Evolutionary conservation across 2,888 invertebrate species (phyloP).

Genomic region (Lutraria lutraria): DNA sequence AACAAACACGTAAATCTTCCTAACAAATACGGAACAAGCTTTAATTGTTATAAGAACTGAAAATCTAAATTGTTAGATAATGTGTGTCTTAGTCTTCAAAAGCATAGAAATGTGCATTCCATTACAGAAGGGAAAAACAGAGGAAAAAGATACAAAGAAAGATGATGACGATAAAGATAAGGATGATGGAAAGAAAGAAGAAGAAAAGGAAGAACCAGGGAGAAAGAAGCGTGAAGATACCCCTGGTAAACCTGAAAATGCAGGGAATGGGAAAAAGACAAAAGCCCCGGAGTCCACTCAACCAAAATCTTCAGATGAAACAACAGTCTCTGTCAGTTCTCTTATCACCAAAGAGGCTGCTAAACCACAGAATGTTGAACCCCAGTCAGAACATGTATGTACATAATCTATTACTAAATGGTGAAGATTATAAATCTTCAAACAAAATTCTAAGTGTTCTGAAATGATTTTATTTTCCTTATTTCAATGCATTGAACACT

Average conservation of each 20-base stretch:
- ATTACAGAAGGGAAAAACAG: no score
- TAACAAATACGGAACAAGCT: no score
- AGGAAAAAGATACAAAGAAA: neutral
- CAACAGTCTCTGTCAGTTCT: neutral
- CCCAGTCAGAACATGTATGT: slow-evolving; percentile 9
- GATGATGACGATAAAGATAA: neutral
- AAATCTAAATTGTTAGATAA: no score
- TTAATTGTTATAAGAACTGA: no score
- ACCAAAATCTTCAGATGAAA: neutral
- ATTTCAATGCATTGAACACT: no score
- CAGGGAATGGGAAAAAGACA: slow-evolving; percentile 3
- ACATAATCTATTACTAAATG: no score
- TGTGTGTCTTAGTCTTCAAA: no score
- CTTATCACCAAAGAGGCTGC: neutral
- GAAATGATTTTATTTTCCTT: no score
- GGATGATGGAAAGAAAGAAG: neutral
- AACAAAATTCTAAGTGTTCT: no score
- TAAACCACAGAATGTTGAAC: neutral
- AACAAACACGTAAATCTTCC: no score
- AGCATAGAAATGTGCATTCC: no score
- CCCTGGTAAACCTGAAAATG: neutral
- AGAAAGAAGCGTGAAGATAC: slow-evolving; percentile 20
- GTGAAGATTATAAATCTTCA: no score
- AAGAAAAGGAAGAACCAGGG: neutral
- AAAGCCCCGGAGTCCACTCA: neutral